Conservation (phyloP, 2,888 invertebrate species). For the Heliconius ethilla region DNA sequence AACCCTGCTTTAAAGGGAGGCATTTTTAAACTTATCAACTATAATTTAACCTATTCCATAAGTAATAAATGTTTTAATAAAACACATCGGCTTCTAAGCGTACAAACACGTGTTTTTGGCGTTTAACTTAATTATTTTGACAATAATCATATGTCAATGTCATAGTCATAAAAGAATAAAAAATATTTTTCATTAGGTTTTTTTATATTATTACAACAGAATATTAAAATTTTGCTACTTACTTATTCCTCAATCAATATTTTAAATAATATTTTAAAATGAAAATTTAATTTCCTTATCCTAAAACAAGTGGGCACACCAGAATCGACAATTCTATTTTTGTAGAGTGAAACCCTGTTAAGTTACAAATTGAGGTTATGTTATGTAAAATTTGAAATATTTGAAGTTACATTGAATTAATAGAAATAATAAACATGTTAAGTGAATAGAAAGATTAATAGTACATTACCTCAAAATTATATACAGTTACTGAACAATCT, state of each 20-base stretch:
- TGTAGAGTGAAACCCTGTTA: background rate
- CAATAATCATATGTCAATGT: constrained; percentile 10
- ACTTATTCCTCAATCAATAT: background rate
- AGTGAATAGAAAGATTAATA: background rate
- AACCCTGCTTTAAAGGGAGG: constrained; percentile 71
- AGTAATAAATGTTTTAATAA: background rate
- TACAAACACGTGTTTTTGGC: constrained; percentile 38
- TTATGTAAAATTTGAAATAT: constrained; percentile 35
- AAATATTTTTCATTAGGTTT: no score
- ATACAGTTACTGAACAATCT: background rate
- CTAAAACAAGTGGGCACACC: background rate
- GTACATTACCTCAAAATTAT: background rate
- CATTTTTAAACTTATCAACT: constrained; percentile 55
- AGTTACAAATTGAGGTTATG: constrained; percentile 35
- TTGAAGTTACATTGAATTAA: constrained; percentile 10
- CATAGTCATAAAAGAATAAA: background rate
- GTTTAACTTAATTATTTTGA: constrained; percentile 19
- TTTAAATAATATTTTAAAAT: background rate
- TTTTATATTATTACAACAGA: background rate
- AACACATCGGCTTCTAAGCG: constrained; percentile 16
- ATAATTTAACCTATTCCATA: constrained; percentile 1
- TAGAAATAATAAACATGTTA: constrained; percentile 27
- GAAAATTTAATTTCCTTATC: background rate
- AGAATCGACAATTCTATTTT: background rate
- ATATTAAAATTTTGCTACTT: background rate